These are phyloP conservation scores for Nerophis ophidion DNA, from an alignment of 2,113 vertebrate genomes.

Conservation along the genomic window DNA sequence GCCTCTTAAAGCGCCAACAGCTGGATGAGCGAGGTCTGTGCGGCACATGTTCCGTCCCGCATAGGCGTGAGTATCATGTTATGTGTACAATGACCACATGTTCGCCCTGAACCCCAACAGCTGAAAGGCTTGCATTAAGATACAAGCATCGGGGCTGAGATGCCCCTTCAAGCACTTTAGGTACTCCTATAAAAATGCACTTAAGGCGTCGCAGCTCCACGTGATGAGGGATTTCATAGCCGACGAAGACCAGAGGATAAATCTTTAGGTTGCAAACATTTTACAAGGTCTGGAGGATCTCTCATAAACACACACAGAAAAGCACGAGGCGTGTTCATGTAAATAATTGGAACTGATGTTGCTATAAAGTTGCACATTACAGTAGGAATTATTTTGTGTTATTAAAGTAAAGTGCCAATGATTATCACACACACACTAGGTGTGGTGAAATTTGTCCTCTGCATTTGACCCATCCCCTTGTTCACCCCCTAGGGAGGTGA, in stretches of 20 bases:
- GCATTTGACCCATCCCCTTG: too few relatives aligned
- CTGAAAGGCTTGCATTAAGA: constrained; percentile 61
- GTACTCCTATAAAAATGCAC: constrained; percentile 58
- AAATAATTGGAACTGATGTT: constrained; percentile 5
- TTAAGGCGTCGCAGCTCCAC: constrained; percentile 57
- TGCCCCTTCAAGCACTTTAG: constrained; percentile 54
- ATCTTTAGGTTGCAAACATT: constrained; percentile 43
- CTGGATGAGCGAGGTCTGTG: constrained; percentile 43
- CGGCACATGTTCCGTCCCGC: constrained; percentile 28
- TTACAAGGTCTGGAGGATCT: constrained; percentile 53
- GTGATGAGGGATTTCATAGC: constrained; percentile 48
- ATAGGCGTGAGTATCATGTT: constrained; percentile 46
- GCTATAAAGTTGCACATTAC: neutral
- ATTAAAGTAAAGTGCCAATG: too few relatives aligned
- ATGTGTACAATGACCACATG: constrained; percentile 51
- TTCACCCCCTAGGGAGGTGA: too few relatives aligned
- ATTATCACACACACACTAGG: too few relatives aligned
- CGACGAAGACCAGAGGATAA: constrained; percentile 43
- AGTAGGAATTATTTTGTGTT: constrained; percentile 24
- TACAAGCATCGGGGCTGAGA: constrained; percentile 57
- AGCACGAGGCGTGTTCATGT: constrained; percentile 1
- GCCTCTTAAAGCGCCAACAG: constrained; percentile 35
- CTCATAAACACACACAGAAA: constrained; percentile 12
- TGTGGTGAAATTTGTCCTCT: too few relatives aligned
- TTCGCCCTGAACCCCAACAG: constrained; percentile 58